Percentiles rank a stretch among this genome's conserved stretches.
phyloP scores from a whole-genome alignment of 2,888 invertebrate species.

The Petrolisthes manimaculis region DNA sequence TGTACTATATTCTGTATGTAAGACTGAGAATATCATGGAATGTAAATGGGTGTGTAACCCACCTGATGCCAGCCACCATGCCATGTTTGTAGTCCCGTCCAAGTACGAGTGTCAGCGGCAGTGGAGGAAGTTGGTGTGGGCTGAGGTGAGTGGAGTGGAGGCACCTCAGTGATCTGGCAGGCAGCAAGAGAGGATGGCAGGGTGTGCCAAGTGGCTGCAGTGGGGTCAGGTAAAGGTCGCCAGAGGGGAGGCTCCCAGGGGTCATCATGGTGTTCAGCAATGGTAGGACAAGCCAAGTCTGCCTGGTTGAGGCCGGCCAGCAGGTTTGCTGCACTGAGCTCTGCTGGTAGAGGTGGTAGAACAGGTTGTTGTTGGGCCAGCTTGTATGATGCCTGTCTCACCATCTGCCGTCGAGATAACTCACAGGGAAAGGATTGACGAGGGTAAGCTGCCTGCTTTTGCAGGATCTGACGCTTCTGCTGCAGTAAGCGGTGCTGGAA shows the following conservation, averaged over 20 bases:
- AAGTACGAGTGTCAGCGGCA: conserved; percentile 29
- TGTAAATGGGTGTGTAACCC: neutral
- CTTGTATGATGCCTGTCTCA: conserved; percentile 89
- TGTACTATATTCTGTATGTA: neutral
- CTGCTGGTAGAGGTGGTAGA: conserved; percentile 79
- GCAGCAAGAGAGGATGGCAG: conserved; percentile 77
- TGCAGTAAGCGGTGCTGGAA: conserved; percentile 86
- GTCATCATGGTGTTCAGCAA: conserved; percentile 64
- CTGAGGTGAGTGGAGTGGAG: neutral
- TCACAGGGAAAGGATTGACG: conserved; percentile 72
- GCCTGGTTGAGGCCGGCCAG: conserved; percentile 48
- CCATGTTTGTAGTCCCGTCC: conserved; percentile 57
- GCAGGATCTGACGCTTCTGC: conserved; percentile 86
- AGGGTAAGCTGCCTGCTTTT: conserved; percentile 82
- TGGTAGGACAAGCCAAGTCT: conserved; percentile 63
- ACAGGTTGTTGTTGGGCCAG: conserved; percentile 88
- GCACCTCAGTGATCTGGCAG: conserved; percentile 76
- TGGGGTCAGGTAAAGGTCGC: conserved; percentile 29
- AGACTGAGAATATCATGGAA: neutral
- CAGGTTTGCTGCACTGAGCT: conserved; percentile 53
- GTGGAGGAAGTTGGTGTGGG: conserved; percentile 5
- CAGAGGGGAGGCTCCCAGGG: conserved; percentile 36
- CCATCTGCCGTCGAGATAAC: conserved; percentile 76
- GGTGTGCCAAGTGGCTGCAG: conserved; percentile 73
- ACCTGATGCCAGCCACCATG: conserved; percentile 58